Evolutionary conservation across 2,797 vertebrate species (phyloP), one percentile per base, ranked within the genome.

Genomic region (Siniperca obscura): DNA sequence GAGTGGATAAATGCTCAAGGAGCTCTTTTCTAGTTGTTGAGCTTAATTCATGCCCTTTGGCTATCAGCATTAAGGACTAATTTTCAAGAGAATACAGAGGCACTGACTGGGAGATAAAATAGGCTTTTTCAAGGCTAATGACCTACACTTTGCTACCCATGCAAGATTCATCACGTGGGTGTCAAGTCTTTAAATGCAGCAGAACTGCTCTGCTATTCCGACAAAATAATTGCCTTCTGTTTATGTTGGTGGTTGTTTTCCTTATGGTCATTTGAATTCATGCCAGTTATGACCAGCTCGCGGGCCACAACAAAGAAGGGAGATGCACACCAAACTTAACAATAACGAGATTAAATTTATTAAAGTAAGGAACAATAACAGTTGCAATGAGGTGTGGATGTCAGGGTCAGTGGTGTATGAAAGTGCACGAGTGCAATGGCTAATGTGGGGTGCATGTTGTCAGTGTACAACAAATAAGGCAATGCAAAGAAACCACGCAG

Each of bases 41-140:
- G 68, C 60, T 83, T 92, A 91, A 92, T 91, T 90, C 82, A 85
- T 82, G 74, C 87, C 92, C 85, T 79, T 83, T 77, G 73, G 91
- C 88, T 88, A 78, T 88, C 53, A 86, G 70, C 84, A 84, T 62
- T 84, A 81, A 46, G 30, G 70, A 78, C 75, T 71, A 1, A 76
- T 89, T 87, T 90, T 71, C 57, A 38, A 72, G 50, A 87, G 62
- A 91, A 89, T 62, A 70, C 40, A 42, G 48, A 79, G 46, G 21
- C 53, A 27, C 30, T 81, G 52, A 74, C 76, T 80, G 36, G 38
- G 65, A 74, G 59, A 87, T 76, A 74, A 74, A 90, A 83, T 21
- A 52, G 21, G 38, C 36, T 74, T 79, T 85, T 88, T 72, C 14
- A 0, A 85, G n/a, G 69, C 76, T 81, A 84, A 85, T 86, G 70